Evolutionary conservation across 2,113 vertebrate species (phyloP).

Genomic region (Sardina pilchardus): DNA sequence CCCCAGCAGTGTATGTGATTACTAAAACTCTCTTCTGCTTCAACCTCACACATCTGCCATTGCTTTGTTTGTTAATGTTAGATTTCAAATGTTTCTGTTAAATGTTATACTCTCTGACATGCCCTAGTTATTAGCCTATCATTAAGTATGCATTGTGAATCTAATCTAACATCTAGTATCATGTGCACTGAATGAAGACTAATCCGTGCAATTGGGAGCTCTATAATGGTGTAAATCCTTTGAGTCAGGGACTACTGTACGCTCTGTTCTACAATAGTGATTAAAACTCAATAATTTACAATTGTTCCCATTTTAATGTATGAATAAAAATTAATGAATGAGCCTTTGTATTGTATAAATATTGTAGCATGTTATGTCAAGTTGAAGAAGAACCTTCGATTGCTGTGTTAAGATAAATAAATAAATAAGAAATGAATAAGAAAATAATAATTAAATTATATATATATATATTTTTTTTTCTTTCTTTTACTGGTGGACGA

Average conservation of each 20-base stretch:
- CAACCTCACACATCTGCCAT: not conserved
- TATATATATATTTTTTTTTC: no score
- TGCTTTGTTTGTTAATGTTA: not conserved
- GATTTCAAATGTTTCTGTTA: not conserved
- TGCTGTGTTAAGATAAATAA: not conserved
- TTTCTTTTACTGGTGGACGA: no score
- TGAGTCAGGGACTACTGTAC: slow-evolving; percentile 29
- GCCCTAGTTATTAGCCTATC: not conserved
- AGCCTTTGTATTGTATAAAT: not conserved
- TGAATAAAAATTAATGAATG: not conserved
- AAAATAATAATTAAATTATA: no score
- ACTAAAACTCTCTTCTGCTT: not conserved
- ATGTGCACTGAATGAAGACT: not conserved
- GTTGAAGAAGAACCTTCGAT: not conserved
- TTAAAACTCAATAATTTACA: slow-evolving; percentile 51
- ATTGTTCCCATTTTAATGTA: slow-evolving; percentile 22
- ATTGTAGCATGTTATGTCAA: not conserved
- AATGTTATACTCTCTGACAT: not conserved
- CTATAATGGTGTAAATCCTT: not conserved
- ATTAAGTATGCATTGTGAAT: not conserved
- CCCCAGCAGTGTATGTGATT: not conserved
- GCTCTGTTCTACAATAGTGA: slow-evolving; percentile 31
- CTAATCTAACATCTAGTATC: not conserved
- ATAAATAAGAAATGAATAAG: no score
- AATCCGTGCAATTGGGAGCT: not conserved